These are phyloP conservation scores for Bergia sp. DNA, from an alignment of 92 coral and sea anemone species.

Conservation along the genomic window DNA sequence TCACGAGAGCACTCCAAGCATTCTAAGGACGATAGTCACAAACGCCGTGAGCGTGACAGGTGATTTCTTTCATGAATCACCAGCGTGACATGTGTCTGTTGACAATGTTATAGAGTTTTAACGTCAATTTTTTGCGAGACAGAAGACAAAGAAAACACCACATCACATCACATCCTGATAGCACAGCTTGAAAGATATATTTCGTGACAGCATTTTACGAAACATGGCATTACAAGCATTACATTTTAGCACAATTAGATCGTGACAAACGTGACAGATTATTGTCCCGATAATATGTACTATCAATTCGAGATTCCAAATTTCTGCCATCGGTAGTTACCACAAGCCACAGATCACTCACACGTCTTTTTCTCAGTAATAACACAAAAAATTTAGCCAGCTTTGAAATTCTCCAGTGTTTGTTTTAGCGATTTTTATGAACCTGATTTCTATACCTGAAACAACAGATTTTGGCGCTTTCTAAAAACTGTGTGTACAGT, in stretches of 20 bases:
- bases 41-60: conserved; percentile 16
- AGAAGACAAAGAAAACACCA: not conserved
- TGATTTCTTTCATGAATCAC: not conserved
- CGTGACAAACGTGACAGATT: not conserved
- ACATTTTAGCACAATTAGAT: not conserved
- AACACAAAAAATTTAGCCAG: not conserved
- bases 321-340: not conserved
- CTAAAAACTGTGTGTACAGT: no score
- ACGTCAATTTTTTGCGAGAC: not conserved
- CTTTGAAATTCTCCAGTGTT: not conserved
- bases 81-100: conserved; percentile 14
- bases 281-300: not conserved
- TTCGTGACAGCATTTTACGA: not conserved
- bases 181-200: not conserved
- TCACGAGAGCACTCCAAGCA: conserved; percentile 4
- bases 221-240: not conserved
- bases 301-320: not conserved
- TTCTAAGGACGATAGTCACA: conserved; percentile 25
- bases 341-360: not conserved
- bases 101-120: not conserved
- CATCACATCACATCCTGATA: not conserved
- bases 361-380: no score
- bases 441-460: no score
- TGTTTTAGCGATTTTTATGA: no score
- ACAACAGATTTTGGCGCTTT: no score